Conservation (phyloP, 2,113 vertebrate species). For the Cheirogaleus medius region DNA sequence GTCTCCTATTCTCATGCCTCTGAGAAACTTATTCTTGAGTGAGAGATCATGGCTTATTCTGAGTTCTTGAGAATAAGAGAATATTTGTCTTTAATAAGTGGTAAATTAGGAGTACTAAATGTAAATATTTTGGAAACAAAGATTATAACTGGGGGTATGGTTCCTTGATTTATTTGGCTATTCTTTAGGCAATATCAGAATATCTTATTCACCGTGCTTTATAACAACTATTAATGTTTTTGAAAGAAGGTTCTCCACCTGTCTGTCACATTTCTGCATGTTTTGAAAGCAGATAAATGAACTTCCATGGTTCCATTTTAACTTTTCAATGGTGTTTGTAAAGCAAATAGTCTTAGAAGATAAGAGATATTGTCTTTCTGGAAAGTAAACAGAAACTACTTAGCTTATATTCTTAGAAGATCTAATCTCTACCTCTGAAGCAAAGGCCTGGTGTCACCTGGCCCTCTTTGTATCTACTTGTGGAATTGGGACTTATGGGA, state of each 20-base stretch:
- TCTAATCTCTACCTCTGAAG: neutral
- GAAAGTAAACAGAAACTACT: neutral
- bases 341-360: neutral
- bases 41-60: conserved; percentile 90
- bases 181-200: neutral
- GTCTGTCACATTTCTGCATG: neutral
- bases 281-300: neutral
- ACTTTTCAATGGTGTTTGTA: neutral
- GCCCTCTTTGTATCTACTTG: neutral
- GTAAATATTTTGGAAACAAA: conserved; percentile 96
- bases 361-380: neutral
- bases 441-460: neutral
- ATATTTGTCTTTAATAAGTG: neutral
- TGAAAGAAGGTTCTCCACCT: neutral
- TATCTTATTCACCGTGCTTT: neutral
- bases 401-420: neutral
- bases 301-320: neutral
- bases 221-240: neutral
- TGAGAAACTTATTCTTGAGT: conserved; percentile 90
- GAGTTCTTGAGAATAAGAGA: conserved; percentile 79
- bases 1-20: conserved; percentile 86
- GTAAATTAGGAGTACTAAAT: too few species aligned
- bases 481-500: neutral
- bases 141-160: conserved; percentile 86
- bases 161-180: neutral